A percentile compares a stretch with the other conserved stretches of the same genome.
These are phyloP conservation scores for Cyphomyrmex costatus DNA, from an alignment of 1,140 invertebrate species.

Conservation along the genomic window DNA sequence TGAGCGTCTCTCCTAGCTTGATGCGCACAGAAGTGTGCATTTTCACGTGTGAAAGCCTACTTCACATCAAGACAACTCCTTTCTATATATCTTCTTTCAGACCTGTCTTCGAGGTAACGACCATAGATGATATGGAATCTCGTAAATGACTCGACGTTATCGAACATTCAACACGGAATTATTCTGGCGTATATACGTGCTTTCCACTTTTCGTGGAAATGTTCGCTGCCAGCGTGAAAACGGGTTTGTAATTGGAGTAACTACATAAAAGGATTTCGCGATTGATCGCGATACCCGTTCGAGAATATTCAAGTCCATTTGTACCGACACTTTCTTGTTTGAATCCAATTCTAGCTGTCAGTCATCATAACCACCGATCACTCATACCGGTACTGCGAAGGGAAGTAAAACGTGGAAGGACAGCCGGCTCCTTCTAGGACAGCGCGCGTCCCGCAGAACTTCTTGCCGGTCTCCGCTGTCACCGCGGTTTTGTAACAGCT, in stretches of 20 bases:
- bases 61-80: conserved; percentile 71
- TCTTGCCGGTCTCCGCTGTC: conserved; percentile 37
- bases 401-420: conserved; percentile 53
- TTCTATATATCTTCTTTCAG: conserved; percentile 69
- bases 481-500: conserved; percentile 60
- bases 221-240: conserved; percentile 54
- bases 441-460: conserved; percentile 9
- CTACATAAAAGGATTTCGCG: not conserved
- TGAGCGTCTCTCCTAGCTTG: conserved; percentile 32
- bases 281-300: conserved; percentile 10
- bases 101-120: conserved; percentile 54
- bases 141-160: conserved; percentile 67
- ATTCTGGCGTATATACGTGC: conserved; percentile 34
- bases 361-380: conserved; percentile 55
- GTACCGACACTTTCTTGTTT: conserved; percentile 44
- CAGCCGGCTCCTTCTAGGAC: conserved; percentile 31
- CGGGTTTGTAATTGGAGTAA: conserved; percentile 58
- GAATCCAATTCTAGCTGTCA: conserved; percentile 63
- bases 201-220: conserved; percentile 60
- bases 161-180: conserved; percentile 60
- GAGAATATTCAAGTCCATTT: conserved; percentile 32
- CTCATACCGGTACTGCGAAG: conserved; percentile 11
- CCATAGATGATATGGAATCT: conserved; percentile 55
- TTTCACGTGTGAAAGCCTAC: conserved; percentile 75
- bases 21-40: conserved; percentile 73